Evolutionary conservation across 1,140 invertebrate species (phyloP).

Genomic region (Drosophila malerkotliana): DNA sequence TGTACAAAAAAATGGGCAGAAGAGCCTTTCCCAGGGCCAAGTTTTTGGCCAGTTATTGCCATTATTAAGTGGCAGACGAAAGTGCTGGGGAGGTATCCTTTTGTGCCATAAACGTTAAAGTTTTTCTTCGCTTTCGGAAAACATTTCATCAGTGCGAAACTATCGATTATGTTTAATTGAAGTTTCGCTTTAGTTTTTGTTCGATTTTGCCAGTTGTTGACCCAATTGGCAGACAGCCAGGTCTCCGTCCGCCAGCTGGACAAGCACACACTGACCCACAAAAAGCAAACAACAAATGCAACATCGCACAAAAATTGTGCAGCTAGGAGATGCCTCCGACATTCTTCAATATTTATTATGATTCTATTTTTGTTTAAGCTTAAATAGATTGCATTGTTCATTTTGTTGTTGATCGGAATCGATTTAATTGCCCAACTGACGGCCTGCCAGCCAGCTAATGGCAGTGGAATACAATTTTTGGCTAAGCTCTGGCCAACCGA

Average conservation of each 20-base stretch:
- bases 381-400: conserved; percentile 21
- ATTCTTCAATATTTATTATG: conserved; percentile 22
- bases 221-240: conserved; percentile 75
- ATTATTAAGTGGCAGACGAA: conserved; percentile 23
- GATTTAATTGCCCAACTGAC: conserved; percentile 35
- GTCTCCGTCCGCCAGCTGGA: conserved; percentile 24
- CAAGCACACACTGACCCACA: conserved; percentile 19
- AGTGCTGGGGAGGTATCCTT: conserved; percentile 20
- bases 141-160: conserved; percentile 47
- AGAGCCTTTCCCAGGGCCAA: conserved; percentile 2
- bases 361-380: conserved; percentile 23
- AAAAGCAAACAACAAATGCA: conserved; percentile 31
- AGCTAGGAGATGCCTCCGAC: conserved; percentile 24
- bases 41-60: conserved; percentile 22
- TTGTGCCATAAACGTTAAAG: conserved; percentile 33
- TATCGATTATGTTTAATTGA: conserved; percentile 49
- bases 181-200: conserved; percentile 35
- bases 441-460: neutral
- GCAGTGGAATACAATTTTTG: conserved; percentile 16
- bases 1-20: conserved; percentile 29
- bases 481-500: conserved; percentile 14
- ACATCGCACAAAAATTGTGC: conserved; percentile 45
- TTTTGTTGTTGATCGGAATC: conserved; percentile 4
- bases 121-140: conserved; percentile 36
- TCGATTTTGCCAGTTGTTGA: conserved; percentile 42